Base-by-base conservation (phyloP, 2,888 invertebrate genomes). In the Drosophila anomelani region DNA sequence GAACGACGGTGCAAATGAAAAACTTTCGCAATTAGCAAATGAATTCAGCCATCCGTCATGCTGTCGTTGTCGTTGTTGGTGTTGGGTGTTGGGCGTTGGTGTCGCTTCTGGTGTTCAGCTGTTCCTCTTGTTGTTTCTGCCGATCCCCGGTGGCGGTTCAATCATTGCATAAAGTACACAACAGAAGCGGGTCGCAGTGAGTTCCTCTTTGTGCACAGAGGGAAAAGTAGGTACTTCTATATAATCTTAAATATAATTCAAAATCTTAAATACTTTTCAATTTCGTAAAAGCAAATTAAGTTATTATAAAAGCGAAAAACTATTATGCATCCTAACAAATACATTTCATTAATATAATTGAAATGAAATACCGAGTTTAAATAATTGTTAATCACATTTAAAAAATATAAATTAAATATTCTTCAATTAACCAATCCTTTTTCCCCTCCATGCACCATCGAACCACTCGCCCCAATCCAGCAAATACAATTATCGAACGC, bases 11-110 rank as follows among this genome's bases (percentile, higher is more conserved):
- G 60, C 76, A 77, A 81, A 85, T 82, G 88, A 85, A 88, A 78
- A 89, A 84, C 80, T 88, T 88, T 91, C 73, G 85, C 90, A 90
- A 91, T 91, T 91, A 91, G 90, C 85, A 91, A 90, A 91, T 91
- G 91, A 91, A 90, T 89, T 86, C 85, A 91, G 80, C 80, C 88
- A 89, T 91, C 90, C 91, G 85, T 91, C 91, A 89, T 88, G 80
- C 85, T 88, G 89, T 88, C 88, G 80, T 83, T 81, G 80, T 67
- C 72, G 43, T 12, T 44, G 44, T 23, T 13, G 44, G 3, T 44
- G 46, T 20, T 46, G 43, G 10, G 10, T 26, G n/a, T 10, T 26
- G 26, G 9, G 5, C 4, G 26, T 26, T 26, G 17, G 47, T 29
- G 47, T 47, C 47, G 47, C 29, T 29, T 29, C 29, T 47, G 47